Conservation (phyloP, 2,797 vertebrate species). For the Alectoris magna region DNA sequence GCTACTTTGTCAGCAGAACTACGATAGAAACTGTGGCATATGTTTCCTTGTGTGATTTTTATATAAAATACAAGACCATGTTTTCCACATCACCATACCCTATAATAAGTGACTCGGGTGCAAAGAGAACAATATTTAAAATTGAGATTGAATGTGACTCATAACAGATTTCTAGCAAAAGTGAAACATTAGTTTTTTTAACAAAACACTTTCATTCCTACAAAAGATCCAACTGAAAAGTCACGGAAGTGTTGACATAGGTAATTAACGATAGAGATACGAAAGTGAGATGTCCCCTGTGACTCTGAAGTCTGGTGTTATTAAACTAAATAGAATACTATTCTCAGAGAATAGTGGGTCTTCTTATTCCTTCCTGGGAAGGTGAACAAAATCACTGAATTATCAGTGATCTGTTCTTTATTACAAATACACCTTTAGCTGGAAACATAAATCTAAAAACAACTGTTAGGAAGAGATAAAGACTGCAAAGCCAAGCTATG, state of each 20-base stretch:
- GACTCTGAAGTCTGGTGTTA: not conserved
- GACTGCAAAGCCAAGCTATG: not conserved
- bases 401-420: not conserved
- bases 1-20: not conserved
- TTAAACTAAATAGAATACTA: not conserved
- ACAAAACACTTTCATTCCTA: not conserved
- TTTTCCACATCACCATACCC: not conserved
- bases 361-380: not conserved
- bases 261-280: not conserved
- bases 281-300: not conserved
- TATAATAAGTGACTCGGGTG: not conserved
- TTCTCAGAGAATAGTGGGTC: not conserved
- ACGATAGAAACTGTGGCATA: not conserved
- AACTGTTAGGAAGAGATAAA: not conserved
- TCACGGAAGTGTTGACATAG: not conserved
- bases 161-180: conserved; percentile 11
- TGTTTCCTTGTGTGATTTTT: not conserved
- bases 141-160: not conserved
- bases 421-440: not conserved
- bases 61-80: not conserved
- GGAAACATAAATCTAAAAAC: not conserved
- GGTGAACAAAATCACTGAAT: not conserved
- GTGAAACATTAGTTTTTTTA: not conserved
- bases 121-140: not conserved
- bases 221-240: not conserved